phyloP scores from a whole-genome alignment of 2,888 invertebrate species.

The Limnephilus auricula region DNA sequence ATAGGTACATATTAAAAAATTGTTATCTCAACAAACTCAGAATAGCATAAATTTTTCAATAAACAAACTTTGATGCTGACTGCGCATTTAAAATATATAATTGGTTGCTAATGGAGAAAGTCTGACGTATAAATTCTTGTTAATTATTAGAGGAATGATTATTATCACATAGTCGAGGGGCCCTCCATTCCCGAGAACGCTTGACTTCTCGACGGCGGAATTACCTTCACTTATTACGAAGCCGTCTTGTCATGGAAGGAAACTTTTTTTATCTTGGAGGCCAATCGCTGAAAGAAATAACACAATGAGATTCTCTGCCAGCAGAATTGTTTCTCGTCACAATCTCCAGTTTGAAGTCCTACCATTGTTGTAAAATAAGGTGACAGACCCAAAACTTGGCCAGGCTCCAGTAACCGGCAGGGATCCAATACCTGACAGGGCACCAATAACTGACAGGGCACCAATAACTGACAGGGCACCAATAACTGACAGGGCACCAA shows the following conservation, averaged over 20 bases:
- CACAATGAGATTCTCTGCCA: neutral
- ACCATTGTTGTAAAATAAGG: neutral
- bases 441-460: no score
- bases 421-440: no score
- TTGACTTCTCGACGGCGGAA: neutral
- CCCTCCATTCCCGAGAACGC: neutral
- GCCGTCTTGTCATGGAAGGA: conserved; percentile 12
- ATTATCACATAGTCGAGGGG: neutral
- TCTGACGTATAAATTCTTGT: neutral
- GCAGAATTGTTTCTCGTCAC: neutral
- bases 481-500: no score
- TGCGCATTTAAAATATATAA: no score
- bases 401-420: no score
- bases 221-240: conserved; percentile 15
- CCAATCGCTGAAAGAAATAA: conserved; percentile 45
- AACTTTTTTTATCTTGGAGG: conserved; percentile 37
- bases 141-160: neutral
- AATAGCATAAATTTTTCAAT: neutral
- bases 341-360: neutral
- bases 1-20: neutral
- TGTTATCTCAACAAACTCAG: neutral
- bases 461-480: no score
- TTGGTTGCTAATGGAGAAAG: neutral
- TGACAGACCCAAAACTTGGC: neutral
- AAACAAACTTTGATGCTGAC: no score